Conservation (phyloP, 2,797 vertebrate species). For the Squalus acanthias region DNA sequence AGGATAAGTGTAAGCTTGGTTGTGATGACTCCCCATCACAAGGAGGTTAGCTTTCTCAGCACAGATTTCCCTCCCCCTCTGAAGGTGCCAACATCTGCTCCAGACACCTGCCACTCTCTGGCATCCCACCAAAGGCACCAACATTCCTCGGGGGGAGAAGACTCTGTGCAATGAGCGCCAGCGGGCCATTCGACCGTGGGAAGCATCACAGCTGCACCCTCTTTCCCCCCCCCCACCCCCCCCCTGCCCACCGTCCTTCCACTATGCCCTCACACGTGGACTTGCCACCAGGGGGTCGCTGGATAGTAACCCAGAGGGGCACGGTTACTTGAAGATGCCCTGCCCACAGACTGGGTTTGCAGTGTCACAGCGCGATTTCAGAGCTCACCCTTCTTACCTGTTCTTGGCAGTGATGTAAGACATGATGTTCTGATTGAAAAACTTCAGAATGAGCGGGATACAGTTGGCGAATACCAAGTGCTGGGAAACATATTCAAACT, state of each 20-base stretch:
- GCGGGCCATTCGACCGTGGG: neutral
- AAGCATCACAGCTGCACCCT: neutral
- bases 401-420: slow-evolving; percentile 97
- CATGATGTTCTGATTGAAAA: slow-evolving; percentile 99
- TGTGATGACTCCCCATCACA: neutral
- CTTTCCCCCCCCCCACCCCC: no score
- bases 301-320: neutral
- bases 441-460: slow-evolving; percentile 95
- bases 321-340: neutral
- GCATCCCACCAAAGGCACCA: neutral
- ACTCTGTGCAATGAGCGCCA: neutral
- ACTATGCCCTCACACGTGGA: neutral
- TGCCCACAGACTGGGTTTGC: neutral
- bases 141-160: neutral
- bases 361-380: neutral
- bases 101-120: neutral
- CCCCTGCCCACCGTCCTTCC: neutral
- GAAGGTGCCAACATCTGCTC: neutral
- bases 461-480: slow-evolving; percentile 98
- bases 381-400: slow-evolving; percentile 62
- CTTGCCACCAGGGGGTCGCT: neutral
- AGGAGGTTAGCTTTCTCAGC: neutral
- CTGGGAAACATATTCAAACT: slow-evolving; percentile 95
- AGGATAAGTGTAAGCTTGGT: neutral
- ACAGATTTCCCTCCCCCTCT: neutral